Base-by-base conservation (phyloP, 1,140 invertebrate species). In the Drosophila seguyi region DNA sequence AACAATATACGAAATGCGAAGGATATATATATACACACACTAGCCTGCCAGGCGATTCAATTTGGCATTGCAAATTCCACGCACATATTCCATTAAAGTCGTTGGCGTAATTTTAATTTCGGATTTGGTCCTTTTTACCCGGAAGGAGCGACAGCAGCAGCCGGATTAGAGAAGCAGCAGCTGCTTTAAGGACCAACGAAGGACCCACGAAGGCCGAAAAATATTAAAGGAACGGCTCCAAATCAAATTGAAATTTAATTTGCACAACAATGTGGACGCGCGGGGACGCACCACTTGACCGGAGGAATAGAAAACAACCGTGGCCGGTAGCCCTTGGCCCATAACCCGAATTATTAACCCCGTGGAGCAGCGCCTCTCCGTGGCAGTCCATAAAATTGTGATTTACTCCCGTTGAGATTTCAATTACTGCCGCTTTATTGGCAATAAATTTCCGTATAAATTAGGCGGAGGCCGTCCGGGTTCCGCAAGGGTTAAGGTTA, bases 361-460 rank as follows among this genome's bases (percentile, higher is more conserved):
- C 69, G 39, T 29, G 53, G 53, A 18, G 11, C 25, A n/a, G 50
- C 60, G 38, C 47, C 39, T 42, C 73, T 50, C 55, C 72, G 75
- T 76, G 52, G 75, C 75, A 78, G 84, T 84, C 84, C 80, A 88
- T 88, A 84, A 88, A 90, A 90, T 90, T 88, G 85, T 88, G 84
- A 88, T 88, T 88, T 88, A 88, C 85, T 88, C 81, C 68, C 73
- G 69, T 78, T 90, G 84, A 88, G 85, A 84, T 88, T 88, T 88
- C 84, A 88, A 88, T 90, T 88, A 88, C 85, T 78, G 85, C 85
- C 77, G 84, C 84, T 88, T 88, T 88, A 88, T 88, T 88, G 84
- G 80, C 84, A 90, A 88, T 88, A 88, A 90, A 88, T 88, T 88
- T 88, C 69, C 84, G 74, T 84, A 88, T 84, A 90, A 88, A 88